Conservation (phyloP, 2,797 vertebrate genomes). For the Propithecus perrieri region DNA sequence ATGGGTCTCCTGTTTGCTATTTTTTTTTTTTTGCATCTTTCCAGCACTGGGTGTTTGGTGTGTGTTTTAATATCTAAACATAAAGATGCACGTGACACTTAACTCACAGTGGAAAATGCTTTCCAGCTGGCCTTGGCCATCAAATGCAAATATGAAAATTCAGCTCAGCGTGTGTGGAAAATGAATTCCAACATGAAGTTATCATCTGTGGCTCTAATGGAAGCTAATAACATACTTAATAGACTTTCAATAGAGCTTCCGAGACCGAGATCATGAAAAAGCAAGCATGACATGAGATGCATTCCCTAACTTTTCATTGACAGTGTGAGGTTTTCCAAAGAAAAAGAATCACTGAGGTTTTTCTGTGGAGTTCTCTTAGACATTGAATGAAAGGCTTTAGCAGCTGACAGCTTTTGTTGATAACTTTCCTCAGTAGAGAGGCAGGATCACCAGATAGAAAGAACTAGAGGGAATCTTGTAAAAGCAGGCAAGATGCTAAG, state of each 20-base stretch:
- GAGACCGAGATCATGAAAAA: constrained; percentile 55
- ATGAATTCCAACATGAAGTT: constrained; percentile 75
- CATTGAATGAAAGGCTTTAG: not conserved
- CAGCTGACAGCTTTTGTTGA: constrained; percentile 37
- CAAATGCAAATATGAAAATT: constrained; percentile 72
- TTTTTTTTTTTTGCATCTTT: constrained; percentile 50
- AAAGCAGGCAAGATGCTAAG: constrained; percentile 20
- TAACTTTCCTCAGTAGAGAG: not conserved
- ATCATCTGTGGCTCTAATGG: constrained; percentile 62
- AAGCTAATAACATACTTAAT: constrained; percentile 75
- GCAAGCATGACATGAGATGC: not conserved
- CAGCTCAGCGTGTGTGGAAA: constrained; percentile 61
- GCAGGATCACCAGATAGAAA: not conserved
- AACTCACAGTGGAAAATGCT: constrained; percentile 54
- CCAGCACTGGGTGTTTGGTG: not conserved
- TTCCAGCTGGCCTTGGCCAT: constrained; percentile 45
- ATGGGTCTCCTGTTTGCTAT: not conserved
- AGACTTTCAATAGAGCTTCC: constrained; percentile 69
- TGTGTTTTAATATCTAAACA: constrained; percentile 57
- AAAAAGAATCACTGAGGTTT: constrained; percentile 16
- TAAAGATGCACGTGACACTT: constrained; percentile 52
- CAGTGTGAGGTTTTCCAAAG: not conserved
- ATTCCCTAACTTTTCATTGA: constrained; percentile 21
- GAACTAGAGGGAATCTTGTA: not conserved
- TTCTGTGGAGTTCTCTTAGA: not conserved